Conservation (phyloP, 2,113 vertebrate species). For the Lycaon pictus region DNA sequence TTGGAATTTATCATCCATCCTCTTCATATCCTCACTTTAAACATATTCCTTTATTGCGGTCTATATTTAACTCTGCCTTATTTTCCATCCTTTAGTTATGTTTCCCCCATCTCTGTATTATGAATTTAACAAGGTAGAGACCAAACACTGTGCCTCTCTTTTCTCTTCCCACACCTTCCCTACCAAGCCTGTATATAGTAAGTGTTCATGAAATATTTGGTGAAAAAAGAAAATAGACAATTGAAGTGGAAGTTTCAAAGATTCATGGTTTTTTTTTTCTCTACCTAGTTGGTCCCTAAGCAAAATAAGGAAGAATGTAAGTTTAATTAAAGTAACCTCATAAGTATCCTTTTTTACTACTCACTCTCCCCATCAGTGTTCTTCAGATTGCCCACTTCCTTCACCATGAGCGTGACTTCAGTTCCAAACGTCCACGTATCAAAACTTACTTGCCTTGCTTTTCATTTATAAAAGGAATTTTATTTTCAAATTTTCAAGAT, state of each 20-base stretch:
- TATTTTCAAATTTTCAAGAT: slow-evolving; percentile 31
- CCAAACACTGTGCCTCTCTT: not conserved
- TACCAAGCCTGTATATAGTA: not conserved
- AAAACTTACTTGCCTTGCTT: not conserved
- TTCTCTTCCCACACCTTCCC: not conserved
- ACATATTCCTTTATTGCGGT: not conserved
- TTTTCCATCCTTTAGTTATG: not conserved
- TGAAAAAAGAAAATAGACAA: slow-evolving; percentile 2
- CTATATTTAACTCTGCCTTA: not conserved
- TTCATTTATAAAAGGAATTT: not conserved
- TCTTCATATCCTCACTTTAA: not conserved
- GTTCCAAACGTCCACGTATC: not conserved
- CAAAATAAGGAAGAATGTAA: not conserved
- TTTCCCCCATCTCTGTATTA: not conserved
- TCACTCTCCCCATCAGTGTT: not conserved
- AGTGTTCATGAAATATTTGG: not conserved
- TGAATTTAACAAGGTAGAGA: not conserved
- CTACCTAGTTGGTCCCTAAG: not conserved
- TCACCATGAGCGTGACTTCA: not conserved
- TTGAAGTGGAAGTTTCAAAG: not conserved
- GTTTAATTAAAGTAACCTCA: not conserved
- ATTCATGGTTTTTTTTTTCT: not conserved
- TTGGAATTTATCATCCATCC: not conserved
- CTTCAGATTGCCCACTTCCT: not conserved
- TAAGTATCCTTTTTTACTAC: too few relatives aligned